Conservation (phyloP, 2,888 invertebrate species). For the Sphaerophoria rueppellii region DNA sequence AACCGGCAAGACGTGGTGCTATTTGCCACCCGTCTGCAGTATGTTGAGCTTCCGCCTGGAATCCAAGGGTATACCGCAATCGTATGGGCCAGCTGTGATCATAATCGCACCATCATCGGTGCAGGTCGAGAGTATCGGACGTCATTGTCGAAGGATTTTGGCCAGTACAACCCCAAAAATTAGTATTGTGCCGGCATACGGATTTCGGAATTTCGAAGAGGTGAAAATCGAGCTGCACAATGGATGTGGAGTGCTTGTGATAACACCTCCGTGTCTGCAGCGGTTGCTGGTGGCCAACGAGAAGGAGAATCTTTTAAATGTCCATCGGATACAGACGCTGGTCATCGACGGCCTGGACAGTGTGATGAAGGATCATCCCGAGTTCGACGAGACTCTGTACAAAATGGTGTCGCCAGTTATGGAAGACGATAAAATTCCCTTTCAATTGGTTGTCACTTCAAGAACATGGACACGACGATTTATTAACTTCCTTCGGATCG, state of each 20-base stretch:
- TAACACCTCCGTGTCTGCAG: slow-evolving; percentile 85
- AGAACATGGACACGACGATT: slow-evolving; percentile 81
- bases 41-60: slow-evolving; percentile 81
- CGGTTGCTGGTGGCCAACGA: slow-evolving; percentile 82
- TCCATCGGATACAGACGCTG: slow-evolving; percentile 86
- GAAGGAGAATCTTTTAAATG: slow-evolving; percentile 83
- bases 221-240: slow-evolving; percentile 82
- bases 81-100: slow-evolving; percentile 85
- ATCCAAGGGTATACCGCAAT: slow-evolving; percentile 76
- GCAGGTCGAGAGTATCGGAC: slow-evolving; percentile 83
- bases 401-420: slow-evolving; percentile 58
- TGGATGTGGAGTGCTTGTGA: slow-evolving; percentile 88
- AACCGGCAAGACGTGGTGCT: slow-evolving; percentile 88
- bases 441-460: slow-evolving; percentile 85
- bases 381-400: slow-evolving; percentile 68
- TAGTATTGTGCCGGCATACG: slow-evolving; percentile 82
- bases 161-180: slow-evolving; percentile 78
- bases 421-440: slow-evolving; percentile 74
- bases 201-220: slow-evolving; percentile 75
- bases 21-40: slow-evolving; percentile 87
- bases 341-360: slow-evolving; percentile 89
- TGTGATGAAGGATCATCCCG: slow-evolving; percentile 80
- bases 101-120: slow-evolving; percentile 86
- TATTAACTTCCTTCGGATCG: slow-evolving; percentile 81
- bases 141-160: slow-evolving; percentile 82